These are phyloP conservation scores for Cryptotermes secundus DNA, from an alignment of 1,140 invertebrate genomes.

Conservation along the genomic window DNA sequence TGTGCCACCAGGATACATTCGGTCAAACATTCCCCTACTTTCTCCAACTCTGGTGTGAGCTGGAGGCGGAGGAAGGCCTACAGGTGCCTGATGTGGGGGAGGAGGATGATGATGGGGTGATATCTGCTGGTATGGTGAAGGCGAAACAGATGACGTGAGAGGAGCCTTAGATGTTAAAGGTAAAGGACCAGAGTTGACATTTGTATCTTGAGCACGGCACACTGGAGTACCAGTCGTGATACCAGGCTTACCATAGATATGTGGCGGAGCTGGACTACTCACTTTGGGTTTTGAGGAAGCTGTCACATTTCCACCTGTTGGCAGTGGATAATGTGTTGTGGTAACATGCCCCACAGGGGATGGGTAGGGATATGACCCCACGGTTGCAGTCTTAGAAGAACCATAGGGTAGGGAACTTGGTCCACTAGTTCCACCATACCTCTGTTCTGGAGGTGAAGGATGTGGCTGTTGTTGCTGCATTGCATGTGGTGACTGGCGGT, in stretches of 20 bases:
- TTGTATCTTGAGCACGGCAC: conserved; percentile 53
- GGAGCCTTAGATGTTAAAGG: conserved; percentile 63
- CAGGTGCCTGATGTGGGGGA: conserved; percentile 45
- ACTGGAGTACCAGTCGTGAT: conserved; percentile 62
- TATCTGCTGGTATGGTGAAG: conserved; percentile 61
- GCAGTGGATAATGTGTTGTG: conserved; percentile 39
- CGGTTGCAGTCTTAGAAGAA: conserved; percentile 40
- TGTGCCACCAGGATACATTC: conserved; percentile 30
- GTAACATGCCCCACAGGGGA: conserved; percentile 31
- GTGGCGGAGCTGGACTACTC: conserved; percentile 73
- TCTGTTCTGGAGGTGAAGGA: conserved; percentile 38
- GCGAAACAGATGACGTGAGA: conserved; percentile 52
- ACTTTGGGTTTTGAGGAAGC: conserved; percentile 67
- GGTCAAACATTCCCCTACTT: conserved; percentile 20
- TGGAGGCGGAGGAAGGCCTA: conserved; percentile 54
- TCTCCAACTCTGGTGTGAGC: conserved; percentile 46
- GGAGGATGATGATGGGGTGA: conserved; percentile 55
- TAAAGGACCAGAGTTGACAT: conserved; percentile 50
- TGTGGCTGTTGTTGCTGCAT: conserved; percentile 36
- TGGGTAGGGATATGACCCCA: conserved; percentile 42
- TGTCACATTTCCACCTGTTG: conserved; percentile 44
- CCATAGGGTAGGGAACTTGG: conserved; percentile 30
- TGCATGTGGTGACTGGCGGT: conserved; percentile 40
- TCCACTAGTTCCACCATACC: conserved; percentile 27
- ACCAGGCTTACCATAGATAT: conserved; percentile 73